Conservation (phyloP, 2,113 vertebrate genomes). For the Nycticryphes semicollaris region DNA sequence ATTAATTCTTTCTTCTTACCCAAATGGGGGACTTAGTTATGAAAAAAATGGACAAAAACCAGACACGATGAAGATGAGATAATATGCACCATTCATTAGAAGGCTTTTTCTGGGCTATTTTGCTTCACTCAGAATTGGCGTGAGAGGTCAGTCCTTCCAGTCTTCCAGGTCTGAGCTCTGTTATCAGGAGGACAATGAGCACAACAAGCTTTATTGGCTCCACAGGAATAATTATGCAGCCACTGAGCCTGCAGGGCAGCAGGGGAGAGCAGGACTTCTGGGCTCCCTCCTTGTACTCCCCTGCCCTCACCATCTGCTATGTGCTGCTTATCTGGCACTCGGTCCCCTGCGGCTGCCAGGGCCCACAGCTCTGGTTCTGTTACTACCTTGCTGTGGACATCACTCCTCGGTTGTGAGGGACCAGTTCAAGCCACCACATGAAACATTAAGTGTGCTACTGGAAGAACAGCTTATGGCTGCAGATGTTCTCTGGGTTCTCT, state of each 20-base stretch:
- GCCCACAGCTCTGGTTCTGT: background rate
- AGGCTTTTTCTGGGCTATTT: background rate
- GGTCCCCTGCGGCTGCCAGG: background rate
- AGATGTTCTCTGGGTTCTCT: background rate
- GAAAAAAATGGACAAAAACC: background rate
- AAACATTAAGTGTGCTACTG: background rate
- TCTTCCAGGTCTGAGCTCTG: background rate
- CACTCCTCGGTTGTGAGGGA: background rate
- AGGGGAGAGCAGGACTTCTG: background rate
- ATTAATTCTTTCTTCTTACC: background rate
- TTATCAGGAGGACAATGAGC: constrained; percentile 35
- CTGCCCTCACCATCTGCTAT: constrained; percentile 59
- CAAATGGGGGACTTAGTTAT: background rate
- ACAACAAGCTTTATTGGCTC: background rate
- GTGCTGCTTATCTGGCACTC: background rate
- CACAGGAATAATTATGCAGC: constrained; percentile 23
- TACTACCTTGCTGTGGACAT: background rate
- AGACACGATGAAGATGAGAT: background rate
- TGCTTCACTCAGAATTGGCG: background rate
- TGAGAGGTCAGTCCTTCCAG: constrained; percentile 4
- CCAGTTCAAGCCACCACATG: background rate
- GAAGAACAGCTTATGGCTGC: background rate
- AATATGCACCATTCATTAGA: background rate
- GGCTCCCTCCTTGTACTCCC: background rate
- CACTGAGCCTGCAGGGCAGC: constrained; percentile 31